Base-by-base conservation (phyloP, 2,888 invertebrate genomes). In the Galerucella nymphaeae region DNA sequence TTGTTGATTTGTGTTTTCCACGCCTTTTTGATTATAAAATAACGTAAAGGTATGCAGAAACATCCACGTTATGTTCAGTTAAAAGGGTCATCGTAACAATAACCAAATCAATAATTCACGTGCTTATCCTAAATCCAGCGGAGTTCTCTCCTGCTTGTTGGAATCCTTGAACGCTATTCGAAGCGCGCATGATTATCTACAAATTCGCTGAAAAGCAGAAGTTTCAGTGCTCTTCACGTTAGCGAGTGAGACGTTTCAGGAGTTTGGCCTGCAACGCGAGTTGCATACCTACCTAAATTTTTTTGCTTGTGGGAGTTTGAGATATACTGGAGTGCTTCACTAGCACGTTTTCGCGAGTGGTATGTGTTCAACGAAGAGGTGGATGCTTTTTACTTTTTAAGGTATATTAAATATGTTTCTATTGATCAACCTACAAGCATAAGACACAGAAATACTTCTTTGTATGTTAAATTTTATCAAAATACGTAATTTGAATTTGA, bases 81-180 rank as follows among this genome's bases (percentile, higher is more conserved):
- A 72, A 77, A 76, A 75, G 67, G 76, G 76, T 76, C 76, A 74
- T 76, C 75, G 76, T 66, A 71, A 74, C 79, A 80, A 81, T 80
- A 80, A 81, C 78, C 75, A 76, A 81, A 81, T 81, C 81, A 81
- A 81, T 81, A 81, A 79, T 81, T 78, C 74, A 80, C 77, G 76
- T 77, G 79, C 79, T 77, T 76, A 78, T 76, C 76, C 78, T 73
- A 75, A 76, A 75, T 72, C 73, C 71, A 72, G 76, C 76, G 50
- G 70, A 66, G 41, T 55, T 61, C 62, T 55, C 69, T 65, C 59
- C 30, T 61, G 71, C 71, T 73, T 74, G 72, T 70, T 59, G 74
- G 75, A 78, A 79, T 75, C 76, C 75, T 75, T 74, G 71, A 74
- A 77, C 76, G 75, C 73, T 74, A 66, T 72, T 70, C 75, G 63